Percentiles rank a stretch among this genome's conserved stretches.
Conservation (phyloP, 1,140 invertebrate species). For the Megathymus violae region DNA sequence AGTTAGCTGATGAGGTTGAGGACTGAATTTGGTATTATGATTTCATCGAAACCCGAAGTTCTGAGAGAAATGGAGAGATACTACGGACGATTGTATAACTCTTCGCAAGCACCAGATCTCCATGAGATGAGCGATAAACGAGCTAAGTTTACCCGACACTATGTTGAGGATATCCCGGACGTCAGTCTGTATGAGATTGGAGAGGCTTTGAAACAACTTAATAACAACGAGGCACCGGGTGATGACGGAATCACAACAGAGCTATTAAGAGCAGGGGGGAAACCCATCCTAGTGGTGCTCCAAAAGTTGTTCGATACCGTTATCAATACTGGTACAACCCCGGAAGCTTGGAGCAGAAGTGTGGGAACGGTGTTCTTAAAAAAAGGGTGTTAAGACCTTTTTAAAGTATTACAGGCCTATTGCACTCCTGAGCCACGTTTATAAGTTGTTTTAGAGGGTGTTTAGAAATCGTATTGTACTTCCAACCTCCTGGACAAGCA, state of each 20-base stretch:
- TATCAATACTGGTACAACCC: too few species aligned
- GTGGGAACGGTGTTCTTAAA: too few species aligned
- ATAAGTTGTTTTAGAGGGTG: too few species aligned
- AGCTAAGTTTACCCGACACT: conserved; percentile 30
- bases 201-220: conserved; percentile 29
- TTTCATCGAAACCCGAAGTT: neutral
- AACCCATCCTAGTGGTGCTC: conserved; percentile 5
- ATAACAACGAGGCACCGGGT: conserved; percentile 27
- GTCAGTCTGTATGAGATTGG: conserved; percentile 36
- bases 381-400: too few species aligned
- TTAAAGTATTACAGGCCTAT: too few species aligned
- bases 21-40: too few species aligned
- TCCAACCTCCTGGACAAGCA: too few species aligned
- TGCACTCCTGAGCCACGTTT: too few species aligned
- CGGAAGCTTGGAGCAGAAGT: too few species aligned
- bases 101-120: neutral
- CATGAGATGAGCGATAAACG: neutral
- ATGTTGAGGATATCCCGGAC: conserved; percentile 30
- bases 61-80: neutral
- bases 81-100: neutral
- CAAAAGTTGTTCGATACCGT: neutral
- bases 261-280: conserved; percentile 27
- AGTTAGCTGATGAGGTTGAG: too few species aligned
- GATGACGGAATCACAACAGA: neutral
- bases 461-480: too few species aligned